Conservation (phyloP, 1,140 invertebrate species). For the Coelopa frigida region DNA sequence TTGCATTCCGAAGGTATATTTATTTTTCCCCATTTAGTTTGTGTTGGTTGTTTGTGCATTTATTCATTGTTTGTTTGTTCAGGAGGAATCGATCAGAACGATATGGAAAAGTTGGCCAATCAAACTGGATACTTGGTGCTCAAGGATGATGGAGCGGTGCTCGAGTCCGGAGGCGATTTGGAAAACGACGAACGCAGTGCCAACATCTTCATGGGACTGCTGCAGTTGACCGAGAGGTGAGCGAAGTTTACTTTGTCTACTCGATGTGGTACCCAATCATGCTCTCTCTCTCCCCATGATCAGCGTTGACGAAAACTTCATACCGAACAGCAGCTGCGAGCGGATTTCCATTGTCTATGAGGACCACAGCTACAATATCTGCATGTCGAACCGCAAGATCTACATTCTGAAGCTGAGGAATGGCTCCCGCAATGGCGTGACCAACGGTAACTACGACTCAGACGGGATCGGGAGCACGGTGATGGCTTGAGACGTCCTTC, state of each 20-base stretch:
- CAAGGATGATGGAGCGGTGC: slow-evolving; percentile 77
- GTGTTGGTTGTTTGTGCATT: no score
- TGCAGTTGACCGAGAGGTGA: slow-evolving; percentile 52
- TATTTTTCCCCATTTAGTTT: no score
- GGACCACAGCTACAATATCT: slow-evolving; percentile 74
- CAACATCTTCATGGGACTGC: slow-evolving; percentile 59
- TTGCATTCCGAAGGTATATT: no score
- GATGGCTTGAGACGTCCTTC: slow-evolving; percentile 31
- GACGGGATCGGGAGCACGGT: slow-evolving; percentile 15
- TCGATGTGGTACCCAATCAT: not conserved
- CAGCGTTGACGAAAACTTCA: slow-evolving; percentile 59
- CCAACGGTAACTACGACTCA: not conserved
- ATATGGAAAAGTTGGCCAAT: slow-evolving; percentile 68
- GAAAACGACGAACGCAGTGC: slow-evolving; percentile 79
- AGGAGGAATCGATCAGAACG: no score
- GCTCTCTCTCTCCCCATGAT: slow-evolving; percentile 29
- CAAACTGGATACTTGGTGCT: slow-evolving; percentile 74
- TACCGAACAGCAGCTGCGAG: slow-evolving; percentile 63
- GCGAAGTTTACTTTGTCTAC: no score
- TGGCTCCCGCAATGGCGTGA: slow-evolving; percentile 7
- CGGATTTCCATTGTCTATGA: slow-evolving; percentile 74
- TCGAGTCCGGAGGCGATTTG: slow-evolving; percentile 77
- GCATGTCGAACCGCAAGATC: slow-evolving; percentile 77
- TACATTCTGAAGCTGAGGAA: slow-evolving; percentile 63
- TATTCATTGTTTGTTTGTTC: no score